Percentiles rank a stretch among this genome's conserved stretches.
These are phyloP conservation scores for Cygnus buccinator DNA, from an alignment of 2,113 vertebrate species.

Conservation along the genomic window DNA sequence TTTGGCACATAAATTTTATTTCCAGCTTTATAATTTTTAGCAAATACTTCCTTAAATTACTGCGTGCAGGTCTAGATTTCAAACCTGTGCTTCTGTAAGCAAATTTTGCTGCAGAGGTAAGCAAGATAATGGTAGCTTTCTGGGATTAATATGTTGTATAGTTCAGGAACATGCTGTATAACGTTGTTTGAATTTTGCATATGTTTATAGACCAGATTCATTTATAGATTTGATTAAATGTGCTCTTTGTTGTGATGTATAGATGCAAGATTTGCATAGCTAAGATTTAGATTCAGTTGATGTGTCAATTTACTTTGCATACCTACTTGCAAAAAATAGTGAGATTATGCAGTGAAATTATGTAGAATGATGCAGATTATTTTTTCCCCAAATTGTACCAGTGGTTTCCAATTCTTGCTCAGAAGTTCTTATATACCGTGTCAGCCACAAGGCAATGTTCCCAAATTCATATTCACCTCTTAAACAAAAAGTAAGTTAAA, in stretches of 20 bases:
- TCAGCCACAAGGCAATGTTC: neutral
- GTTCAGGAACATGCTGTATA: neutral
- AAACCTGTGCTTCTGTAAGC: neutral
- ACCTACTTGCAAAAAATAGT: neutral
- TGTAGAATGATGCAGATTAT: neutral
- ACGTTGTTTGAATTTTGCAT: neutral
- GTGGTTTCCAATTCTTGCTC: neutral
- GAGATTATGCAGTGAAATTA: neutral
- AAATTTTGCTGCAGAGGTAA: neutral
- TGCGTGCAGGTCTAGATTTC: rapidly evolving
- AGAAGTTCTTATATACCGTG: neutral
- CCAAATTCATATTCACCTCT: neutral
- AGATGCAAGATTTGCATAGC: neutral
- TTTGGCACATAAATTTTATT: neutral
- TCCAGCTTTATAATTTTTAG: neutral
- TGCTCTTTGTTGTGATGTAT: neutral
- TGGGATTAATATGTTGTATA: neutral
- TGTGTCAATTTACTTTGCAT: neutral
- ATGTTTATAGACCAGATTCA: neutral
- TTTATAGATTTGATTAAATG: neutral
- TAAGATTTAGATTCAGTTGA: neutral
- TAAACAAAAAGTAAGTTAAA: neutral
- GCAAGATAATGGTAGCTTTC: neutral
- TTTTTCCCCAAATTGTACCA: neutral
- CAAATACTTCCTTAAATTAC: neutral